These are phyloP conservation scores for Sarotherodon lohbergeri DNA, from an alignment of 2,113 vertebrate genomes.

Conservation along the genomic window DNA sequence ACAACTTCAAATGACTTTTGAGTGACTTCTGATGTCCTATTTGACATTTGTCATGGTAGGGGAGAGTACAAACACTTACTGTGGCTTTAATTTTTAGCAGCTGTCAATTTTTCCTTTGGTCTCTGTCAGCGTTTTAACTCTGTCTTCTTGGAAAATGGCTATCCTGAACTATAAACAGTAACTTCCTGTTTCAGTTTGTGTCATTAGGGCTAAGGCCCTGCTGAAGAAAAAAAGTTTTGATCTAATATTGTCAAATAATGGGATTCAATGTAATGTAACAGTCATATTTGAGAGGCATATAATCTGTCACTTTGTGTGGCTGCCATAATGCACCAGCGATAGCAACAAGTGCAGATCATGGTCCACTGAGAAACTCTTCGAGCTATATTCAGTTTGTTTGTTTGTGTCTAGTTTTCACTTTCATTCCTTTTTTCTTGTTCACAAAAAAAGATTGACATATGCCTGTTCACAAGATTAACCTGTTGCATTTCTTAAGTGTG, in stretches of 20 bases:
- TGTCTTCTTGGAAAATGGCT: not conserved
- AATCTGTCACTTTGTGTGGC: not conserved
- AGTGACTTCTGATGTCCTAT: not conserved
- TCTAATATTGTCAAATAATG: not conserved
- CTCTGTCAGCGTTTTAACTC: not conserved
- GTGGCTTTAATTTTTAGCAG: slow-evolving; percentile 8
- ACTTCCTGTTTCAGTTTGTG: slow-evolving; percentile 46
- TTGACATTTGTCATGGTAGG: not conserved
- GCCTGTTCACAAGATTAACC: not conserved
- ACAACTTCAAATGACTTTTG: not conserved
- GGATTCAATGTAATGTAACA: not conserved
- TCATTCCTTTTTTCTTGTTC: not conserved
- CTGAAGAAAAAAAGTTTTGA: not conserved
- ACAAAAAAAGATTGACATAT: accelerated
- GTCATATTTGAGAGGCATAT: not conserved
- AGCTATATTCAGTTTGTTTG: not conserved
- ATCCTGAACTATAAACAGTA: slow-evolving; percentile 47
- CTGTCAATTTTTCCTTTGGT: slow-evolving; percentile 17
- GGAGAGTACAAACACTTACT: not conserved
- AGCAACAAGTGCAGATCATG: not conserved
- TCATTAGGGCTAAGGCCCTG: not conserved
- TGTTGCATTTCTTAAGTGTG: not conserved
- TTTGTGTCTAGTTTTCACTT: not conserved
- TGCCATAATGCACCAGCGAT: not conserved
- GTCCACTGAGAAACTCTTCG: not conserved